Conservation (phyloP, 2,888 invertebrate species). For the Molanna angustata region DNA sequence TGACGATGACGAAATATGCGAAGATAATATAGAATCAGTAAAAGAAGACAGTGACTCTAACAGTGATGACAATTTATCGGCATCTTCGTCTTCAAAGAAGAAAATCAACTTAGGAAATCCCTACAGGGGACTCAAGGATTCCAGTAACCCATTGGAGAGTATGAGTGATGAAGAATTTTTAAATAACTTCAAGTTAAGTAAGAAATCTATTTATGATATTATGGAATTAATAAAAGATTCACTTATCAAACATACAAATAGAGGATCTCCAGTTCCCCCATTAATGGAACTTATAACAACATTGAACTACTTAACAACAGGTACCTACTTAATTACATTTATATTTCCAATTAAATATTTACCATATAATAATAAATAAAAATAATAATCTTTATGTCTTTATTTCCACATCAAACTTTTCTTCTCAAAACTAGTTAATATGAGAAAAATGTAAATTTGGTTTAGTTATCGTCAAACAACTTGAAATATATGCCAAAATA, state of each 20-base stretch:
- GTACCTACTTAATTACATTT: too few relatives aligned
- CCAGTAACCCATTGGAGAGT: slow-evolving; percentile 32
- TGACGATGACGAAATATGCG: slow-evolving; percentile 24
- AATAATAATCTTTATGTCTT: too few relatives aligned
- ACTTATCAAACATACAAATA: slow-evolving; percentile 31
- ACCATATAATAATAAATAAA: too few relatives aligned
- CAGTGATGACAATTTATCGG: neutral
- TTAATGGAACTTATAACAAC: slow-evolving; percentile 33
- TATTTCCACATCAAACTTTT: too few relatives aligned
- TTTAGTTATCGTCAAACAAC: too few relatives aligned
- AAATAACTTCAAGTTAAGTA: slow-evolving; percentile 31
- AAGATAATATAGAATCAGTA: slow-evolving; percentile 20
- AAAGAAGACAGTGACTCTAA: slow-evolving; percentile 5
- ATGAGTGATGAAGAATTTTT: slow-evolving; percentile 32
- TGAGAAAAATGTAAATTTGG: too few relatives aligned
- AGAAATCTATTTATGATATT: slow-evolving; percentile 31
- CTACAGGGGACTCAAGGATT: slow-evolving; percentile 31
- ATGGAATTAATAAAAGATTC: slow-evolving; percentile 33
- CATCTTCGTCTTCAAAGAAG: slow-evolving; percentile 11
- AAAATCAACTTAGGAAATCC: slow-evolving; percentile 29
- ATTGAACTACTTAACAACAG: slow-evolving; percentile 32
- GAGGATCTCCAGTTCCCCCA: slow-evolving; percentile 33
- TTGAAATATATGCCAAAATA: too few relatives aligned
- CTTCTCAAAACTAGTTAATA: too few relatives aligned
- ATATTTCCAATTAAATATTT: too few relatives aligned